phyloP scores from a whole-genome alignment of 2,888 invertebrate genomes.

The Celastrina argiolus region DNA sequence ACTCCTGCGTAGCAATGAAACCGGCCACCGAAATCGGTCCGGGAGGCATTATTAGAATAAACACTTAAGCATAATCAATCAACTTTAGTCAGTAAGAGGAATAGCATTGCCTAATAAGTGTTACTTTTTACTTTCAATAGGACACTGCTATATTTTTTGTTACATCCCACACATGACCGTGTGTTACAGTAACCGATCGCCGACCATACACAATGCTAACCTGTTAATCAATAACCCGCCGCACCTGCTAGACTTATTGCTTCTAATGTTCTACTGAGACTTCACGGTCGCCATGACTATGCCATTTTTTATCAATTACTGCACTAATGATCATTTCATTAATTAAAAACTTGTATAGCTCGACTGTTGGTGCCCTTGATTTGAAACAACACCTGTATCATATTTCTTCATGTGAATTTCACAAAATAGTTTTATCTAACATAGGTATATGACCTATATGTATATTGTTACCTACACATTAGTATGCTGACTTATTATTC shows the following conservation, averaged over 20 bases:
- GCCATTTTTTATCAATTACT: constrained; percentile 4
- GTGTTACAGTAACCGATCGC: neutral
- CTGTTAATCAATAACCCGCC: neutral
- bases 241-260: neutral
- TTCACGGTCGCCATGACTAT: neutral
- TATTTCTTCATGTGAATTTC: neutral
- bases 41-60: too few relatives aligned
- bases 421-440: neutral
- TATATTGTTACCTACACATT: too few relatives aligned
- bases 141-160: neutral
- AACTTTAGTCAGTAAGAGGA: neutral
- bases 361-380: neutral
- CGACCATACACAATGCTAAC: neutral
- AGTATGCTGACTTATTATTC: neutral
- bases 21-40: too few relatives aligned
- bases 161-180: neutral
- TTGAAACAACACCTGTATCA: neutral
- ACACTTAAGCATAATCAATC: too few relatives aligned
- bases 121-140: neutral
- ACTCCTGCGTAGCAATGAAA: too few relatives aligned
- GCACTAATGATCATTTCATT: neutral
- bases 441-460: neutral
- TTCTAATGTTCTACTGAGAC: neutral
- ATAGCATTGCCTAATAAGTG: neutral
- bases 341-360: neutral